Percentiles rank a stretch among this genome's conserved stretches.
phyloP scores from a whole-genome alignment of 2,888 invertebrate species.

The Pteria penguin region DNA sequence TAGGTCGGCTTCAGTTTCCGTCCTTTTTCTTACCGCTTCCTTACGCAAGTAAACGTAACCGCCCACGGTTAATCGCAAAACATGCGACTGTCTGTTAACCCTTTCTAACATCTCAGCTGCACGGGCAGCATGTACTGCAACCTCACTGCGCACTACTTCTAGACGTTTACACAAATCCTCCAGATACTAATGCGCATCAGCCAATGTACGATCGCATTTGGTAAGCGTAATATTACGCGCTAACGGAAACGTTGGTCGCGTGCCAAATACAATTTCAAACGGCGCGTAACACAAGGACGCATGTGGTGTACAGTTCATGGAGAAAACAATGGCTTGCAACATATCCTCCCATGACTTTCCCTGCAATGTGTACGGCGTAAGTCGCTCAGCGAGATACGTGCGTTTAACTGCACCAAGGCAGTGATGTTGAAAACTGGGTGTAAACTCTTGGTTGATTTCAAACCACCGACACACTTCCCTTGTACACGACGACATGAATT shows the following conservation, averaged over 20 bases:
- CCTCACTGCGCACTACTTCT: not conserved
- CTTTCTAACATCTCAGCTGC: not conserved
- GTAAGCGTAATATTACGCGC: too few relatives aligned
- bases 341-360: not conserved
- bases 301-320: not conserved
- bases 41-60: not conserved
- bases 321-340: not conserved
- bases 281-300: not conserved
- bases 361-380: not conserved
- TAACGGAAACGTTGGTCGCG: not conserved
- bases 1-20: not conserved
- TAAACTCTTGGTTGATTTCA: not conserved
- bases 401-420: not conserved
- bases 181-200: not conserved
- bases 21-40: not conserved
- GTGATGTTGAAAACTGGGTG: not conserved
- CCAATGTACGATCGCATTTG: too few relatives aligned
- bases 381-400: not conserved
- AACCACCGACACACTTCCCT: not conserved
- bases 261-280: not conserved
- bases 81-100: not conserved
- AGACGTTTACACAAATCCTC: not conserved
- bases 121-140: not conserved
- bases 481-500: conserved; percentile 5
- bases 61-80: too few relatives aligned